These are phyloP conservation scores for Lamellibrachia columna DNA, from an alignment of 2,888 invertebrate genomes.

Conservation along the genomic window DNA sequence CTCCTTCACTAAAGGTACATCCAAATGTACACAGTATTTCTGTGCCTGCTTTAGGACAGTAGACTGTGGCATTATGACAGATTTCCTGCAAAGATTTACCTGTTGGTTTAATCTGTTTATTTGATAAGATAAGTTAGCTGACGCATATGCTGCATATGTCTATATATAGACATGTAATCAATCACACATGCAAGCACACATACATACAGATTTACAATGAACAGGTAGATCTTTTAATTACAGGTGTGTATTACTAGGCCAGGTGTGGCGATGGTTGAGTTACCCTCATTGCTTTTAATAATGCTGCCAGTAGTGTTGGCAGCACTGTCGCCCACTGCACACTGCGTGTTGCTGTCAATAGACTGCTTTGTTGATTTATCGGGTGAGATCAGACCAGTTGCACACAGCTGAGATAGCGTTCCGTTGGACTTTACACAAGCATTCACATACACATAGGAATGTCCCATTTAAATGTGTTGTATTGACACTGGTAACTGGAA, in stretches of 20 bases:
- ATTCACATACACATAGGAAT: background rate
- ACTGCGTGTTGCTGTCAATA: background rate
- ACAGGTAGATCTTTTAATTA: conserved; percentile 6
- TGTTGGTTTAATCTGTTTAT: background rate
- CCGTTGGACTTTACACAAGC: background rate
- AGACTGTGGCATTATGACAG: background rate
- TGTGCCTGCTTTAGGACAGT: background rate
- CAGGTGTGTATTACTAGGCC: background rate
- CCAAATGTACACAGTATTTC: background rate
- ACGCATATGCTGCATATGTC: background rate
- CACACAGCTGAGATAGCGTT: background rate
- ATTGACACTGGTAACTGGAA: background rate
- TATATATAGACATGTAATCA: conserved; percentile 6
- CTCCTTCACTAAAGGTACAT: background rate
- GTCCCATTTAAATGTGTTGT: background rate
- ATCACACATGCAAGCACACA: background rate
- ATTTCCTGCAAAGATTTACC: background rate
- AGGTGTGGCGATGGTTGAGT: background rate
- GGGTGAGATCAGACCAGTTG: background rate
- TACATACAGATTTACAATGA: conserved; percentile 5
- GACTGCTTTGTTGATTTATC: conserved; percentile 10
- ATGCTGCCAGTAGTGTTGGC: background rate
- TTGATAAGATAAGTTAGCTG: background rate
- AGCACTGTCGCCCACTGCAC: background rate
- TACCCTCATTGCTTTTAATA: conserved; percentile 16